phyloP scores from a whole-genome alignment of 2,113 vertebrate species.

The Phyllostomus hastatus region DNA sequence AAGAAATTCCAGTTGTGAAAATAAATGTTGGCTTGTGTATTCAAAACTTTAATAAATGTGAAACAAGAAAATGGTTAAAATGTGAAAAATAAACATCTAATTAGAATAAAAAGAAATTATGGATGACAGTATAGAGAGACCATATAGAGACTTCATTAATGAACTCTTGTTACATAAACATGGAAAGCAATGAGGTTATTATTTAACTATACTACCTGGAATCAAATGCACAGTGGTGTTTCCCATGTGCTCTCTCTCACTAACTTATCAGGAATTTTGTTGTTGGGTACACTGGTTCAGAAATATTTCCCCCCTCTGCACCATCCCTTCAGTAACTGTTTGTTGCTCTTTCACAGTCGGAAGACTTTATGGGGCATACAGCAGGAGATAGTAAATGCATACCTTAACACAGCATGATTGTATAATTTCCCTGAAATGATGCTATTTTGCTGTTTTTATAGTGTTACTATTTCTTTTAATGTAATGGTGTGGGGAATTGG shows the following conservation, averaged over 20 bases:
- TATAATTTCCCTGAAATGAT: neutral
- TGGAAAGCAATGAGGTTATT: neutral
- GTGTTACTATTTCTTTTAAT: neutral
- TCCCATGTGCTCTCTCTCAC: neutral
- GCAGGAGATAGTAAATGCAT: neutral
- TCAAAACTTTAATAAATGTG: neutral
- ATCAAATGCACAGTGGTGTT: neutral
- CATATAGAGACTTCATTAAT: neutral
- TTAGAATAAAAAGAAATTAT: neutral
- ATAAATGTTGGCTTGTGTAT: neutral
- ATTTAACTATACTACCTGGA: neutral
- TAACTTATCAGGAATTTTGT: neutral
- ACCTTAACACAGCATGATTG: neutral
- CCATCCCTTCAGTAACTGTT: neutral
- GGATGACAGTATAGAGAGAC: neutral
- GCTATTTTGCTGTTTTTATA: neutral
- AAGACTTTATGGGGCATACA: neutral
- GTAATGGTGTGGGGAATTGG: neutral
- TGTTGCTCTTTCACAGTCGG: neutral
- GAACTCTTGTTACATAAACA: neutral
- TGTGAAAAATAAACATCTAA: neutral
- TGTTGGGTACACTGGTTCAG: neutral
- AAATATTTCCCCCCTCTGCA: neutral
- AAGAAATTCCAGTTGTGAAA: neutral
- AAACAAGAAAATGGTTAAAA: neutral